Base-by-base conservation (phyloP, 2,797 vertebrate species). In the Crypturellus tataupa region DNA sequence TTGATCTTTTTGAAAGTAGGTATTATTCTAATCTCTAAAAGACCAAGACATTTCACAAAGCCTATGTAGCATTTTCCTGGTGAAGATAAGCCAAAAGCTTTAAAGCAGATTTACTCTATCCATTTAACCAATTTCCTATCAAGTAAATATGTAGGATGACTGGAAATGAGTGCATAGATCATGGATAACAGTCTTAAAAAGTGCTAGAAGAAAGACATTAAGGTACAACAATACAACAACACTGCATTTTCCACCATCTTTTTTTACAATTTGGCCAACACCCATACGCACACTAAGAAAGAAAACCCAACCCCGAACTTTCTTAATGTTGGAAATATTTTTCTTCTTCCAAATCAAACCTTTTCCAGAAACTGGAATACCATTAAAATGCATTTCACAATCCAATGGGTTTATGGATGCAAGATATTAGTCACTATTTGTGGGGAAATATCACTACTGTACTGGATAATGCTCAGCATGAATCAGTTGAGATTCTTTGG, bases 321-420 rank as follows among this genome's bases (percentile, higher is more conserved):
- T 76, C 33, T 64, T 72, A 80, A 62, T 55, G 29, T 37, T 71
- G 33, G n/a, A 85, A 93, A 78, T 78, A 49, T 19, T 90, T 89
- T 80, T 82, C 24, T 80, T 80, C 56, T 51, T 67, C 18, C 76
- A 88, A 90, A 44, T 16, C 35, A 33, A 42, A 94, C 69, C 5
- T 73, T 40, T 19, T 47, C 90, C 47, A 51, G 49, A 86, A 84
- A 20, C 53, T 85, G 7, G 44, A 76, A 85, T 64, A 24, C 1
- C 25, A 80, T 88, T 53, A 86, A 44, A 75, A 80, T 80, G 27
- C 6, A 71, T 96, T 95, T 92, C 63, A 95, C 76, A 90, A 62
- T 68, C 67, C 51, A 77, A 16, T 47, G 82, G 19, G 31, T 92
- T 93, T 94, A 89, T 91, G 76, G 20, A 35, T 2, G 0, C 64